These are phyloP conservation scores for Meganola albula DNA, from an alignment of 2,888 invertebrate species.

Conservation along the genomic window DNA sequence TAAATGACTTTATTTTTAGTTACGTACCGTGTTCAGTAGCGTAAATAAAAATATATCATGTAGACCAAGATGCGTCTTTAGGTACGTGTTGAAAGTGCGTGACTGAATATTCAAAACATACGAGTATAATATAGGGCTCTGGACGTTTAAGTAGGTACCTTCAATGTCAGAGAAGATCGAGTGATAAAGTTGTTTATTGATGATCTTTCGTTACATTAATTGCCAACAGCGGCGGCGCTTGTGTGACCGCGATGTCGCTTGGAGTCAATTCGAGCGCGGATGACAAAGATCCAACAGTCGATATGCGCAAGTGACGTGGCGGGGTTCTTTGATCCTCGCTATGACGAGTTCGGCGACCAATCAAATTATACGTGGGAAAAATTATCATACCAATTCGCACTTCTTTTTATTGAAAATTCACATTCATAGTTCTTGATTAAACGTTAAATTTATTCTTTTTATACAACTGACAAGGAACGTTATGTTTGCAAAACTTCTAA, in stretches of 20 bases:
- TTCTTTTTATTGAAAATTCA: no score
- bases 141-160: conserved; percentile 53
- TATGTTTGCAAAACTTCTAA: no score
- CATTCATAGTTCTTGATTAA: no score
- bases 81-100: conserved; percentile 53
- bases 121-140: conserved; percentile 48
- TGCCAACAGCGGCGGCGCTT: conserved; percentile 71
- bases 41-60: conserved; percentile 32
- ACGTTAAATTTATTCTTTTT: no score
- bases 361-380: conserved; percentile 57
- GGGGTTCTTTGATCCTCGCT: conserved; percentile 59
- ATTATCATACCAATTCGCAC: conserved; percentile 20
- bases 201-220: conserved; percentile 74
- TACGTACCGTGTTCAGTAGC: conserved; percentile 32
- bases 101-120: conserved; percentile 62
- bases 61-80: conserved; percentile 18
- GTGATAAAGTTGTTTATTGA: conserved; percentile 76
- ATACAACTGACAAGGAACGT: no score
- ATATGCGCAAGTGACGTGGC: conserved; percentile 52
- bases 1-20: conserved; percentile 30
- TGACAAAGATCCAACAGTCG: conserved; percentile 66
- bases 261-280: conserved; percentile 57
- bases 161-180: conserved; percentile 67
- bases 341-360: conserved; percentile 64
- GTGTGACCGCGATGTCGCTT: conserved; percentile 53